These are phyloP conservation scores for Gnathonemus longibarbis DNA, from an alignment of 2,113 vertebrate genomes.

Conservation along the genomic window DNA sequence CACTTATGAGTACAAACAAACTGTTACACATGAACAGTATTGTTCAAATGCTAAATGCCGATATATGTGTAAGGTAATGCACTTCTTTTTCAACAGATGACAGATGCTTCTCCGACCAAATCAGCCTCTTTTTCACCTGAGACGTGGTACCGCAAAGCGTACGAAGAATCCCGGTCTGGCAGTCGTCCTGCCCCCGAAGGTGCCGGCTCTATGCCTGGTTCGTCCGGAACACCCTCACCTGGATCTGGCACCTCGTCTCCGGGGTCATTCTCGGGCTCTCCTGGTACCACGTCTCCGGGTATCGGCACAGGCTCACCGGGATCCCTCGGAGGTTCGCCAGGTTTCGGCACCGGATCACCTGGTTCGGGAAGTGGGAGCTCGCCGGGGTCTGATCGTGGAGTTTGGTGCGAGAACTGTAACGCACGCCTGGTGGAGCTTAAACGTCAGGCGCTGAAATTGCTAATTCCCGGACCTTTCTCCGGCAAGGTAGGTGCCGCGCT, in stretches of 20 bases:
- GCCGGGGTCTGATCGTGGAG: slow-evolving; percentile 84
- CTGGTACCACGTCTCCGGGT: slow-evolving; percentile 82
- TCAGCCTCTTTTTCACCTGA: slow-evolving; percentile 82
- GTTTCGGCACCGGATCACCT: slow-evolving; percentile 79
- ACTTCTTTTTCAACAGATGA: slow-evolving; percentile 58
- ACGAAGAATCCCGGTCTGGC: slow-evolving; percentile 76
- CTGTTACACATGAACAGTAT: neutral
- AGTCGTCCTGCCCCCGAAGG: slow-evolving; percentile 82
- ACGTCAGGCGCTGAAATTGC: slow-evolving; percentile 84
- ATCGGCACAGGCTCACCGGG: slow-evolving; percentile 86
- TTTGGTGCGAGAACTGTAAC: slow-evolving; percentile 93
- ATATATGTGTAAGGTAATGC: neutral
- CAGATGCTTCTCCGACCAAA: slow-evolving; percentile 82
- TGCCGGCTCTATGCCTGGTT: slow-evolving; percentile 85
- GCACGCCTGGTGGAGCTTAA: slow-evolving; percentile 88
- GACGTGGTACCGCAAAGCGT: slow-evolving; percentile 88
- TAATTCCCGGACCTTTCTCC: slow-evolving; percentile 81
- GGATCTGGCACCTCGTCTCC: slow-evolving; percentile 92
- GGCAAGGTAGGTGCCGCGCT: slow-evolving; percentile 72
- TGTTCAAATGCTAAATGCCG: neutral
- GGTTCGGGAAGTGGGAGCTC: slow-evolving; percentile 90
- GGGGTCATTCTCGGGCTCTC: slow-evolving; percentile 83
- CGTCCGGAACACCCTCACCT: slow-evolving; percentile 84
- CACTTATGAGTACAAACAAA: neutral
- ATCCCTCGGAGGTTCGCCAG: slow-evolving; percentile 85